Evolutionary conservation across 2,113 vertebrate species (phyloP).

Genomic region (Dipodomys merriami): DNA sequence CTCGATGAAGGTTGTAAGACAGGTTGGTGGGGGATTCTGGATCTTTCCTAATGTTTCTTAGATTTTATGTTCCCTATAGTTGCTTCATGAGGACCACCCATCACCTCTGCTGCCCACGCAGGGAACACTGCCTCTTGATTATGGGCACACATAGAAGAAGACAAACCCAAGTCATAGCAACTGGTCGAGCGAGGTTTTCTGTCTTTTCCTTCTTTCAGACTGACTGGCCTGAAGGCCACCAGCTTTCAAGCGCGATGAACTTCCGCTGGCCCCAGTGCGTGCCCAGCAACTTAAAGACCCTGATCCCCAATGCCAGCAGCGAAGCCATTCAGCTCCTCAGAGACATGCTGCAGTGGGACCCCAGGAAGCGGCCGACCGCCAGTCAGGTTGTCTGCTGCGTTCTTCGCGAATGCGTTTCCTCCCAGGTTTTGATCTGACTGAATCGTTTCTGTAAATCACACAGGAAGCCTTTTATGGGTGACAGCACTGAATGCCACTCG

Average conservation of each 20-base stretch:
- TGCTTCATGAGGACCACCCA: neutral
- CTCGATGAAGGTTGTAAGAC: neutral
- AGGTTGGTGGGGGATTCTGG: neutral
- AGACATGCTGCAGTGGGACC: constrained; percentile 91
- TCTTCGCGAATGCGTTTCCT: neutral
- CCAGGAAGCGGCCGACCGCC: constrained; percentile 90
- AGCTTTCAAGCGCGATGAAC: constrained; percentile 88
- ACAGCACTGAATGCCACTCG: constrained; percentile 1
- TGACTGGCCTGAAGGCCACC: constrained; percentile 91
- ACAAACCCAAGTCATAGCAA: neutral
- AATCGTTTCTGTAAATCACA: neutral
- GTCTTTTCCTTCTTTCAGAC: constrained; percentile 82
- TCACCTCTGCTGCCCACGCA: accelerated
- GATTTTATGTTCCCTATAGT: neutral
- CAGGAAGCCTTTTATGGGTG: neutral
- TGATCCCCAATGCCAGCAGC: constrained; percentile 89
- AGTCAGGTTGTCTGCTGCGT: constrained; percentile 85
- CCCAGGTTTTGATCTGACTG: neutral
- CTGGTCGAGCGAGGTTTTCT: neutral
- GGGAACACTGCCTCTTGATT: neutral
- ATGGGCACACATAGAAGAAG: accelerated
- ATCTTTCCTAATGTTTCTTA: neutral
- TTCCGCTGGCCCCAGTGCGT: constrained; percentile 91
- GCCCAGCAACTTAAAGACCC: constrained; percentile 89
- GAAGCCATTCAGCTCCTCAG: constrained; percentile 90